Base-by-base conservation (phyloP, 1,140 invertebrate species). In the Luehdorfia chinensis region DNA sequence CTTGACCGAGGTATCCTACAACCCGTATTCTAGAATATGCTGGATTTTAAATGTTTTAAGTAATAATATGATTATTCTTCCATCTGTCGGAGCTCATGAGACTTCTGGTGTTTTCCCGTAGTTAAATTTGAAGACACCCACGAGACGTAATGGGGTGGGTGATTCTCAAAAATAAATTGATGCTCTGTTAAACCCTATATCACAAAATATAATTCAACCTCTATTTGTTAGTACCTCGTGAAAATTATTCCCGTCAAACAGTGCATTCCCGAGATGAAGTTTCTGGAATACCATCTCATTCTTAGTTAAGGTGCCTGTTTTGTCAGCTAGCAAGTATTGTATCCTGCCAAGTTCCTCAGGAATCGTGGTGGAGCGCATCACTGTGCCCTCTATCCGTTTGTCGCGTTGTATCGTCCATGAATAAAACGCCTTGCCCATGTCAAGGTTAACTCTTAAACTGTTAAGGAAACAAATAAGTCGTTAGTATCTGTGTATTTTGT, bases 261-360 rank as follows among this genome's bases (percentile, higher is more conserved):
- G 93, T 1, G 94, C 94, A 31, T 95, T 96, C 2, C 96, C 97
- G 1, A 98, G 79, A 79, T 98, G 97, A 2, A 99, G 87, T 64
- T 96, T 95, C 72, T 98, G 98, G 68, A 99, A 97, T 1, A 98
- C 93, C 98, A 99, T 99, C 75, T 98, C 97, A 87, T 99, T 99
- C 83, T 98, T 97, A 0, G 98, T 99, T 2, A 99, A 87, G 0
- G 98, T 99, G 2, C 98, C 98, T 0, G 98, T 99, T 88, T 99
- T 99, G 77, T 99, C 98, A 0, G 96, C 97, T 1, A 99, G 83
- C 31, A 99, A 87, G 84, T 99, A 99, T 1, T 94, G 95, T 59
- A 99, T 97, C 34, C 98, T 87, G 0, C 97, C 97, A n/a, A 98
- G 83, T 85, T 99, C 98, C 88, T 99, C 98, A 0, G 98, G 96